Percentiles rank a stretch among this genome's conserved stretches.
phyloP scores from a whole-genome alignment of 1,140 invertebrate genomes.

The Lithobius niger region DNA sequence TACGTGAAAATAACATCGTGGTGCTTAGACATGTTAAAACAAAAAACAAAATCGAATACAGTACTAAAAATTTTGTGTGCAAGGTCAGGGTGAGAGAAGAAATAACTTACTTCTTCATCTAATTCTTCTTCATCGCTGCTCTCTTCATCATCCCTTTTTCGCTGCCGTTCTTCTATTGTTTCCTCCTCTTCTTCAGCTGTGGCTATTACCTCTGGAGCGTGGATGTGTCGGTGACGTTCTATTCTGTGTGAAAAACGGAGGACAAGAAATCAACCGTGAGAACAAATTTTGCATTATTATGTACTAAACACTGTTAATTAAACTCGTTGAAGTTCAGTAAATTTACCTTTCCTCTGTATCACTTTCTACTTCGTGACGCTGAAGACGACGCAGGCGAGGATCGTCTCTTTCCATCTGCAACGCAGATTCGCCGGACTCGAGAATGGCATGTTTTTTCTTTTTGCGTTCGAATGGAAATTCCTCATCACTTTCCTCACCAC shows the following conservation, averaged over 20 bases:
- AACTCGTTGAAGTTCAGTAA: too few relatives aligned
- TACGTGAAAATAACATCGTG: too few relatives aligned
- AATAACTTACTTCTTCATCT: constrained; percentile 21
- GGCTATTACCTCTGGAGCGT: constrained; percentile 59
- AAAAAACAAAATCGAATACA: too few relatives aligned
- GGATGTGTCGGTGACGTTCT: constrained; percentile 34
- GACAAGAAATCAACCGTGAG: too few relatives aligned
- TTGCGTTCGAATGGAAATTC: constrained; percentile 22
- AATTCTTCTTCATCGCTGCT: constrained; percentile 29
- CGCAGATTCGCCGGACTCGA: constrained; percentile 3
- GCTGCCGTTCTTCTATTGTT: constrained; percentile 6
- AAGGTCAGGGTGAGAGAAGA: too few relatives aligned
- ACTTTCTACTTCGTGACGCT: constrained; percentile 40
- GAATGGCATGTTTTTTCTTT: neutral
- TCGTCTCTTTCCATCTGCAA: constrained; percentile 43
- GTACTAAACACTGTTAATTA: too few relatives aligned
- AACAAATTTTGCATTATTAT: too few relatives aligned
- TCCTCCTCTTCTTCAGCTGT: constrained; percentile 35
- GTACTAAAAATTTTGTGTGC: too few relatives aligned
- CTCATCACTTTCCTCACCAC: constrained; percentile 50
- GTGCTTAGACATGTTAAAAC: too few relatives aligned
- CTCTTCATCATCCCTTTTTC: constrained; percentile 23
- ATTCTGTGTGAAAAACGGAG: too few relatives aligned
- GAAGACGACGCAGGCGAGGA: constrained; percentile 40
- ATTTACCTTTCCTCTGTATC: constrained; percentile 29